These are phyloP conservation scores for Drosophila peninsularis DNA, from an alignment of 2,888 invertebrate genomes.

Conservation along the genomic window DNA sequence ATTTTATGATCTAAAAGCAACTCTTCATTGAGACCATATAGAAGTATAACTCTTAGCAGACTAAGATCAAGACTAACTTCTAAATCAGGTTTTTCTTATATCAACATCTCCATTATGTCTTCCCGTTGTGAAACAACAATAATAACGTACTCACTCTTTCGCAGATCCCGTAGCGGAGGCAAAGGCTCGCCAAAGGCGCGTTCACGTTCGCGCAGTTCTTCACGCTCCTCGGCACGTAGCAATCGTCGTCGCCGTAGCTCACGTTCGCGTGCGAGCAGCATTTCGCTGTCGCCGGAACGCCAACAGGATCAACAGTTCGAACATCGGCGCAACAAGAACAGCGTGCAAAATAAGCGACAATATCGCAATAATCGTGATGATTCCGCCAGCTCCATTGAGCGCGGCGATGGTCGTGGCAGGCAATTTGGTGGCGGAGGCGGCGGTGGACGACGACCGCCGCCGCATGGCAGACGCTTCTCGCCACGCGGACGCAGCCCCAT, in stretches of 20 bases:
- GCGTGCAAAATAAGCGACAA: conserved; percentile 94
- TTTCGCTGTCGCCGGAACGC: conserved; percentile 82
- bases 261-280: conserved; percentile 81
- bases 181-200: conserved; percentile 57
- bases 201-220: conserved; percentile 72
- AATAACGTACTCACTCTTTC: neutral
- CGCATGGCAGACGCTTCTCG: conserved; percentile 70
- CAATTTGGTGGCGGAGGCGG: conserved; percentile 72
- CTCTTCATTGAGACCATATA: accelerated
- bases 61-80: too few relatives aligned
- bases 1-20: too few relatives aligned
- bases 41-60: neutral
- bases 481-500: conserved; percentile 75
- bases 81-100: neutral
- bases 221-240: conserved; percentile 80
- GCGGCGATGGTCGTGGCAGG: conserved; percentile 74
- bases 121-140: neutral
- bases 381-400: conserved; percentile 86
- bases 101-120: neutral
- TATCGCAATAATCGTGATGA: conserved; percentile 93
- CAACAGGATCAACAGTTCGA: conserved; percentile 87
- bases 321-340: conserved; percentile 90
- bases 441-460: conserved; percentile 70
- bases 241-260: conserved; percentile 84
- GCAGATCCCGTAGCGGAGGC: conserved; percentile 72